Conservation (phyloP, 2,888 invertebrate species). For the Tenthredo livida region DNA sequence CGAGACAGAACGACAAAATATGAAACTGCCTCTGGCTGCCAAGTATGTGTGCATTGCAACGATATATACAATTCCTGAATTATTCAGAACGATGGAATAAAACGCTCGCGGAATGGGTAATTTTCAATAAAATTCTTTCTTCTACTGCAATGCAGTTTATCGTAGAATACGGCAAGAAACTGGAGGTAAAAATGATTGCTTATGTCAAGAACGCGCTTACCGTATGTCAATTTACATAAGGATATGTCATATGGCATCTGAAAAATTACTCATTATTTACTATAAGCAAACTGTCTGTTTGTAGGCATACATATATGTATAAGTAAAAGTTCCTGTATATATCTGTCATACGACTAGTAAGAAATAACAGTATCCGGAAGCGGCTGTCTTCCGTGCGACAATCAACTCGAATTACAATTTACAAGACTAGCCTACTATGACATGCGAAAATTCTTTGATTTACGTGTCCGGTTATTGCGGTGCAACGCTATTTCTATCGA, state of each 20-base stretch:
- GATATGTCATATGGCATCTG: background rate
- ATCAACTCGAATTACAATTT: slow-evolving; percentile 38
- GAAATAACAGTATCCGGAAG: slow-evolving; percentile 24
- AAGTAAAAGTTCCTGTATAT: background rate
- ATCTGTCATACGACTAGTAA: background rate
- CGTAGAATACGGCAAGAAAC: background rate
- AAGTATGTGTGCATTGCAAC: background rate
- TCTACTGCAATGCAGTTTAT: background rate
- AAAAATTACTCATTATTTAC: background rate
- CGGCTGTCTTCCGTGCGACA: slow-evolving; percentile 15
- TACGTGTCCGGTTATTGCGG: background rate
- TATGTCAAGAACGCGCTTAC: slow-evolving; percentile 16
- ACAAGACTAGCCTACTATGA: slow-evolving; percentile 14
- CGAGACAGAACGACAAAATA: background rate
- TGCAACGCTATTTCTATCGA: background rate
- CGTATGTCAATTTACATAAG: slow-evolving; percentile 8
- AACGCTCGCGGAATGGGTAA: background rate
- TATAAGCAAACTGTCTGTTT: background rate
- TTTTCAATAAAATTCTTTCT: background rate
- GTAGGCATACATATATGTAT: background rate
- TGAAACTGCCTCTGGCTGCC: background rate
- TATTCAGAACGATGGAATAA: background rate
- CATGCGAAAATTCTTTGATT: slow-evolving; percentile 12
- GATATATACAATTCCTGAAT: background rate
- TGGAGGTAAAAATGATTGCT: background rate